Evolutionary conservation across 2,113 vertebrate genomes (phyloP).

Genomic region (Acanthisitta chloris): DNA sequence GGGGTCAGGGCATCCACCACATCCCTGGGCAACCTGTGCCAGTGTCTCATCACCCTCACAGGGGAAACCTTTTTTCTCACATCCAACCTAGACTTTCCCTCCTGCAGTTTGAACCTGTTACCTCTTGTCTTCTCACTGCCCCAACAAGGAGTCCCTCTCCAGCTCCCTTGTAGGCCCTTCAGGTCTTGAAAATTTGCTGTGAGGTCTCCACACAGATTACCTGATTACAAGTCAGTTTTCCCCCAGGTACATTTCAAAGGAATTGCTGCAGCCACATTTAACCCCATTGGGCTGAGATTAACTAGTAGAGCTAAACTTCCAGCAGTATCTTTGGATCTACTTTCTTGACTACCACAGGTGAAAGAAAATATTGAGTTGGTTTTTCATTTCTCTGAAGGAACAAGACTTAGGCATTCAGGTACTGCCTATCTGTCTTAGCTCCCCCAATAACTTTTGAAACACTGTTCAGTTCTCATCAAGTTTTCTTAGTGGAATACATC

Average conservation of each 20-base stretch:
- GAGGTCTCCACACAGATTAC: background rate
- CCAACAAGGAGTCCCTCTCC: too few species aligned
- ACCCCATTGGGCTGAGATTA: background rate
- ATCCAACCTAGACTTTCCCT: too few species aligned
- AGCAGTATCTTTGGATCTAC: background rate
- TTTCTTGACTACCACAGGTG: background rate
- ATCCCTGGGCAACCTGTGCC: too few species aligned
- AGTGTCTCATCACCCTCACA: too few species aligned
- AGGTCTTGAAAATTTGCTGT: too few species aligned
- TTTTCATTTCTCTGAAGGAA: background rate
- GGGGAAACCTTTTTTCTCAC: too few species aligned
- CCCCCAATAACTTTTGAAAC: background rate
- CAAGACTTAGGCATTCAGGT: background rate
- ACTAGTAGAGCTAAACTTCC: background rate
- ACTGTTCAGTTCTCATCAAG: background rate
- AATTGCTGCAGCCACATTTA: conserved; percentile 13
- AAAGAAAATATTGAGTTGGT: background rate
- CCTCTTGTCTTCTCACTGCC: too few species aligned
- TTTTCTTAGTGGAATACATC: background rate
- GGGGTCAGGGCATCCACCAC: too few species aligned
- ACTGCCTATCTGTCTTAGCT: background rate
- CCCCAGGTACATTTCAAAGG: background rate
- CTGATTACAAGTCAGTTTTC: conserved; percentile 13
- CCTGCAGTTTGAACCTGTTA: too few species aligned
- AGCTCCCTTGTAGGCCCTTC: too few species aligned